These are phyloP conservation scores for Oplegnathus fasciatus DNA, from an alignment of 2,113 vertebrate species.

Conservation along the genomic window DNA sequence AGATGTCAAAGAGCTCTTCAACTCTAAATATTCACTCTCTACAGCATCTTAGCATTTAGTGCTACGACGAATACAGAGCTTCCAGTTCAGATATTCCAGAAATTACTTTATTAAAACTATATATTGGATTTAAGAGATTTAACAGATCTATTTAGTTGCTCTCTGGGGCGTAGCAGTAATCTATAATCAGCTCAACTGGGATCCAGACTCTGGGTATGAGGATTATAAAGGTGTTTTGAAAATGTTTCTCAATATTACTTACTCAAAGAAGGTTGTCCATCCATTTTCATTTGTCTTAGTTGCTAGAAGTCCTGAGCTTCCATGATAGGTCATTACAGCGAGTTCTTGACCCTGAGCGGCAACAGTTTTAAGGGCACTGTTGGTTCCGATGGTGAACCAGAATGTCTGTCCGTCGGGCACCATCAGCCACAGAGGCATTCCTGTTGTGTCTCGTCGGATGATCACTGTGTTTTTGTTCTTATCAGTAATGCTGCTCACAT, in stretches of 20 bases:
- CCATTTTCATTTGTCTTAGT: slow-evolving; percentile 97
- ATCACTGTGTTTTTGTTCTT: slow-evolving; percentile 94
- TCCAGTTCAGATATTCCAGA: slow-evolving; percentile 9
- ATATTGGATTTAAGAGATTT: slow-evolving; percentile 36
- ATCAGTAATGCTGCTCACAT: slow-evolving; percentile 92
- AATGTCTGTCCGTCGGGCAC: slow-evolving; percentile 95
- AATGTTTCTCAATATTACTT: slow-evolving; percentile 81
- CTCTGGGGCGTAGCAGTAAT: slow-evolving; percentile 18
- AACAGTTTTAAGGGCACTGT: slow-evolving; percentile 93
- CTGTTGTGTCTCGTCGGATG: slow-evolving; percentile 91
- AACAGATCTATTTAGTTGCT: slow-evolving; percentile 30
- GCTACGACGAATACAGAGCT: neutral
- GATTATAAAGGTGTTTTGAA: slow-evolving; percentile 19
- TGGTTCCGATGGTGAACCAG: slow-evolving; percentile 98
- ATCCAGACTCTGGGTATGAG: slow-evolving; percentile 10
- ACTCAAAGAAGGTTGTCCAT: slow-evolving; percentile 99
- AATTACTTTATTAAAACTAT: slow-evolving; percentile 21
- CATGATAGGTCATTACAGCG: slow-evolving; percentile 96
- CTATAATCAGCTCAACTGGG: slow-evolving; percentile 44
- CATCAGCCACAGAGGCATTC: slow-evolving; percentile 96
- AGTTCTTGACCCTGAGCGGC: slow-evolving; percentile 94
- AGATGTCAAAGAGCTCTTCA: slow-evolving; percentile 30
- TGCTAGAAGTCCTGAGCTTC: slow-evolving; percentile 94
- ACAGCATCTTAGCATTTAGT: slow-evolving; percentile 26
- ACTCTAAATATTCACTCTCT: slow-evolving; percentile 13